Evolutionary conservation across 2,888 invertebrate genomes (phyloP), one percentile per base, ranked within the genome.

Genomic region (Lepidochrysops patricia): DNA sequence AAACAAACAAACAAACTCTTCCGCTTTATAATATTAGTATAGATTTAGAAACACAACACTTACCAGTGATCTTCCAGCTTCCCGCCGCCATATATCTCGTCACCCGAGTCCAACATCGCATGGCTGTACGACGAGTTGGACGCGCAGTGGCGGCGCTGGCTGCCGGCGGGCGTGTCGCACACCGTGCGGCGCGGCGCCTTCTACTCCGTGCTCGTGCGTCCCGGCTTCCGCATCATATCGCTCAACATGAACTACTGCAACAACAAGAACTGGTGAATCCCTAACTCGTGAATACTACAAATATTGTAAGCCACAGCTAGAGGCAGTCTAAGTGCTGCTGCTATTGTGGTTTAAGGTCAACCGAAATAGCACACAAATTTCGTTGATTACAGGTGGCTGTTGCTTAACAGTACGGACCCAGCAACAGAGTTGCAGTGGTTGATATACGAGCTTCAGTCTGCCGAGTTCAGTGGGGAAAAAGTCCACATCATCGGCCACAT

Each of bases 401-500:
- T 97, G 13, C 87, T 98, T 65, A 98, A 99, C 82, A 97, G 97
- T 68, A 98, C 98, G 0, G 98, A 99, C 84, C 98, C 98, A 0
- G 97, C 97, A 0, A 97, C 96, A 1, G 97, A 98, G 76, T 88
- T 99, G 19, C 96, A 97, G 70, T 99, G 98, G 98, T 92, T 99
- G 60, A 96, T 98, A 64, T 95, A 96, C 70, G 97, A 98, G 77
- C 87, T 99, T 9, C 97, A 98, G 75, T 94, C 96, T 9, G 97
- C 98, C 0, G 98, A 98, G 82, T 95, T 96, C 77, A 96, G 94
- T 67, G 95, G 95, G 12, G 97, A 98, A 80, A 97, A 98, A 80
- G 98, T 98, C 9, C 98, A 98, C 74, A 94, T 99, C n/a, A 95
- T 99, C 59, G 98, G 97, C 0, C 99, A 99, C 77, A 98, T 98